Evolutionary conservation across 2,797 vertebrate genomes (phyloP), one percentile per base, ranked within the genome.

Genomic region (Falco concolor): DNA sequence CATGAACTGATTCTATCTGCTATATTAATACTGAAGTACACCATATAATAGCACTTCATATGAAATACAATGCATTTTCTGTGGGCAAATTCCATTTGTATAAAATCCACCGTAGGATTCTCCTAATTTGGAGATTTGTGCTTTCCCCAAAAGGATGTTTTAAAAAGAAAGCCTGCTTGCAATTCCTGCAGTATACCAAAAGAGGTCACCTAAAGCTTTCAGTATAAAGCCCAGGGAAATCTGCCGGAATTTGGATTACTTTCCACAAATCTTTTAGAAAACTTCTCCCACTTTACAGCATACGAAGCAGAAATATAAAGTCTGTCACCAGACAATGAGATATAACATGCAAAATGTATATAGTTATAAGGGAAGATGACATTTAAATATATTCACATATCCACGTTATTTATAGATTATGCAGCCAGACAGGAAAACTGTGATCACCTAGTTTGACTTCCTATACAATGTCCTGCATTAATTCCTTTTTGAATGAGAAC

Each of bases 181-280:
- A 97, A 24, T 97, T 97, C 72, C 93, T 1, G 5, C 4, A 2
- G 1, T 5, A 1, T 27, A 56, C 96, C 98, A 95, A 96, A 93
- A 98, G 98, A 98, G 98, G 98, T 98, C 97, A 84, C 97, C 61
- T 93, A 93, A 97, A 97, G 89, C 87, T 96, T 89, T 98, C 90
- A 18, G 36, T 94, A 97, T 72, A 70, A 54, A 80, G 20, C 27
- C 59, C 25, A 20, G 7, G 34, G 45, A 85, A 56, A 12, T n/a
- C 40, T 28, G 17, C 22, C 0, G 5, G 32, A 70, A 77, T 27
- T 83, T 79, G 8, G 42, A 53, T 67, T 84, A 69, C 63, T 89
- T 91, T 95, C 69, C 79, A 91, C 32, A 19, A 59, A 21, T 59
- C 44, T 84, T 95, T 94, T n/a, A 82, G 84, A 89, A 87, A 80